Percentiles rank a stretch among this genome's conserved stretches.
These are phyloP conservation scores for Ophion slaviceki DNA, from an alignment of 2,888 invertebrate species.

Conservation along the genomic window DNA sequence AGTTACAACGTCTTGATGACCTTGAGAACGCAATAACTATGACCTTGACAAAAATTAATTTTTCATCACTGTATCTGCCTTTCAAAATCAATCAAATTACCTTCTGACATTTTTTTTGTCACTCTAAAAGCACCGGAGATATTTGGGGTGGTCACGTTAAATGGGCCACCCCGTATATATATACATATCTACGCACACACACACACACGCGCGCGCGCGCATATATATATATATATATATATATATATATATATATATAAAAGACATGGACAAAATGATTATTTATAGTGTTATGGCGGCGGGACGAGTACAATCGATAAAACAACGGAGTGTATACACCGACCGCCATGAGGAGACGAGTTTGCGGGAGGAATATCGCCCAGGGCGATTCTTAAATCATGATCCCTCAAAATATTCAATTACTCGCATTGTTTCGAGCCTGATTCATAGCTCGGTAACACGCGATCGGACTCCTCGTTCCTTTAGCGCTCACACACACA, in stretches of 20 bases:
- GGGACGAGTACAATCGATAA: conserved; percentile 43
- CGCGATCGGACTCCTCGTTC: conserved; percentile 58
- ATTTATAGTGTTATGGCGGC: conserved; percentile 61
- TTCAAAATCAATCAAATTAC: too few relatives aligned
- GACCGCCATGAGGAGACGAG: conserved; percentile 32
- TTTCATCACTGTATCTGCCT: too few relatives aligned
- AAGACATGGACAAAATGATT: conserved; percentile 58
- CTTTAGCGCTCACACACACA: conserved; percentile 6
- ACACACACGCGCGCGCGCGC: too few relatives aligned
- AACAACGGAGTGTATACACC: conserved; percentile 46
- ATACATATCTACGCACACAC: too few relatives aligned
- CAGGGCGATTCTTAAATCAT: conserved; percentile 76
- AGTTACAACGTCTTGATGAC: too few relatives aligned
- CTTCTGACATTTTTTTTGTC: too few relatives aligned
- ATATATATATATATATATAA: background rate
- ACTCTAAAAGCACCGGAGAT: too few relatives aligned
- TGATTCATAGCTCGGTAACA: conserved; percentile 75
- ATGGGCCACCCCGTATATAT: too few relatives aligned
- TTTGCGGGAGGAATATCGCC: conserved; percentile 66
- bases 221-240: background rate
- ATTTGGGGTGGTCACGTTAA: too few relatives aligned
- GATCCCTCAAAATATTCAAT: conserved; percentile 77
- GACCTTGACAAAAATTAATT: too few relatives aligned
- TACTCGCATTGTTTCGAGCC: conserved; percentile 73
- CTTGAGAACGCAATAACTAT: too few relatives aligned